Conservation (phyloP, 2,797 vertebrate genomes). For the Cyprinella venusta region DNA sequence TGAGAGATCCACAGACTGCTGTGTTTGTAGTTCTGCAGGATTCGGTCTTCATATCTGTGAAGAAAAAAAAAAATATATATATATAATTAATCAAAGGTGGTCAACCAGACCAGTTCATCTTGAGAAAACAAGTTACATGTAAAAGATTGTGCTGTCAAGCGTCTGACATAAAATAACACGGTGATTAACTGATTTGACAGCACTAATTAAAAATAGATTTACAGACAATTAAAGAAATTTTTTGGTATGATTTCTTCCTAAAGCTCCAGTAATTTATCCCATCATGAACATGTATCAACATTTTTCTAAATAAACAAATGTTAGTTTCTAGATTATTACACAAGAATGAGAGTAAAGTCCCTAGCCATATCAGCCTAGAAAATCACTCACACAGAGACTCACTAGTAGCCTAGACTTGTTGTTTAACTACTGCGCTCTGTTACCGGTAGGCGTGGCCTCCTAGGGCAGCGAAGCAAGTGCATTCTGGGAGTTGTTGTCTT, state of each 20-base stretch:
- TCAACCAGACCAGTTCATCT: not conserved
- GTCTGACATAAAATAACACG: too few relatives aligned
- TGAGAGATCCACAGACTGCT: conserved; percentile 29
- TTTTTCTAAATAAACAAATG: not conserved
- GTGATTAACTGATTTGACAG: too few relatives aligned
- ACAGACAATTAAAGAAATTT: not conserved
- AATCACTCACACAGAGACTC: too few relatives aligned
- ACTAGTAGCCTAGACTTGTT: too few relatives aligned
- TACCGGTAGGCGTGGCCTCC: too few relatives aligned
- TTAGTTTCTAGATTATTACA: too few relatives aligned
- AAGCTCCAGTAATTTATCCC: not conserved
- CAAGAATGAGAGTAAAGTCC: too few relatives aligned
- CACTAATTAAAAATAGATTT: not conserved
- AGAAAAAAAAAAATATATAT: conserved; percentile 26
- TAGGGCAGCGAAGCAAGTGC: too few relatives aligned
- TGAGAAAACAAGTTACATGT: not conserved
- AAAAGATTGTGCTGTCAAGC: not conserved
- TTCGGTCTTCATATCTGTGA: conserved; percentile 44
- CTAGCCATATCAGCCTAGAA: too few relatives aligned
- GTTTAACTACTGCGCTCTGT: too few relatives aligned
- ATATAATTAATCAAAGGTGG: not conserved
- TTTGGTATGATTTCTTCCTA: not conserved
- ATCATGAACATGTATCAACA: not conserved
- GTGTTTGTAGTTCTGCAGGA: not conserved
- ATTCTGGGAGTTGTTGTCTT: too few relatives aligned